Evolutionary conservation across 2,797 vertebrate genomes (phyloP).

Genomic region (Trematomus bernacchii): DNA sequence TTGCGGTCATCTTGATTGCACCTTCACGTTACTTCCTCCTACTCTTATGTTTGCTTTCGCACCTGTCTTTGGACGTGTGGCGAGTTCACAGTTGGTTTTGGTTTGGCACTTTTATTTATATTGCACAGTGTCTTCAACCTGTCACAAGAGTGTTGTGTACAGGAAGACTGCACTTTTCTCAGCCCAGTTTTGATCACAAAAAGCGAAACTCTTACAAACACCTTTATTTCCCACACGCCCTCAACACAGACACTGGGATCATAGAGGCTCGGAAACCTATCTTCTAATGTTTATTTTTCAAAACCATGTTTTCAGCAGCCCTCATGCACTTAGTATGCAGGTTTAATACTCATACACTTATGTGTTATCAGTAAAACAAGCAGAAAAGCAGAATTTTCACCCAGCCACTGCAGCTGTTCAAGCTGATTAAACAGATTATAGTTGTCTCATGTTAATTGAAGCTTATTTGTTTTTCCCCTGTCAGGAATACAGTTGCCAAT

Average conservation of each 20-base stretch:
- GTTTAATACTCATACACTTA: conserved; percentile 41
- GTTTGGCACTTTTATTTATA: conserved; percentile 29
- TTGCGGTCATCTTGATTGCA: conserved; percentile 37
- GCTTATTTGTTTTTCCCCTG: conserved; percentile 56
- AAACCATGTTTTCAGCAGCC: conserved; percentile 22
- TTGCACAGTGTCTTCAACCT: conserved; percentile 30
- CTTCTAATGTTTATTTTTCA: conserved; percentile 42
- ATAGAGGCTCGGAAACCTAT: conserved; percentile 20
- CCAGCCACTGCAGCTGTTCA: conserved; percentile 55
- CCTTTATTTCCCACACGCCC: conserved; percentile 20
- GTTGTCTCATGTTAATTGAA: conserved; percentile 68
- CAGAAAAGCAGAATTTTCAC: conserved; percentile 31
- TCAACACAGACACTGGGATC: conserved; percentile 7
- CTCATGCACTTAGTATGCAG: conserved; percentile 6
- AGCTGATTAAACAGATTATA: conserved; percentile 71
- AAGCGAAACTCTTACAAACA: too few species aligned
- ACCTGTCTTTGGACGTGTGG: conserved; percentile 56
- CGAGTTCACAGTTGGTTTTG: conserved; percentile 41
- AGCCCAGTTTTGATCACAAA: too few species aligned
- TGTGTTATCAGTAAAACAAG: conserved; percentile 45
- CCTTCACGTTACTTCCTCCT: conserved; percentile 48
- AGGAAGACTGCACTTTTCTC: background rate
- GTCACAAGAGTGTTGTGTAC: conserved; percentile 15
- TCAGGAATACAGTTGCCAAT: conserved; percentile 41
- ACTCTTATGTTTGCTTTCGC: conserved; percentile 47